Evolutionary conservation across 2,113 vertebrate species (phyloP), one percentile per base, ranked within the genome.

Genomic region (Stercorarius parasiticus): DNA sequence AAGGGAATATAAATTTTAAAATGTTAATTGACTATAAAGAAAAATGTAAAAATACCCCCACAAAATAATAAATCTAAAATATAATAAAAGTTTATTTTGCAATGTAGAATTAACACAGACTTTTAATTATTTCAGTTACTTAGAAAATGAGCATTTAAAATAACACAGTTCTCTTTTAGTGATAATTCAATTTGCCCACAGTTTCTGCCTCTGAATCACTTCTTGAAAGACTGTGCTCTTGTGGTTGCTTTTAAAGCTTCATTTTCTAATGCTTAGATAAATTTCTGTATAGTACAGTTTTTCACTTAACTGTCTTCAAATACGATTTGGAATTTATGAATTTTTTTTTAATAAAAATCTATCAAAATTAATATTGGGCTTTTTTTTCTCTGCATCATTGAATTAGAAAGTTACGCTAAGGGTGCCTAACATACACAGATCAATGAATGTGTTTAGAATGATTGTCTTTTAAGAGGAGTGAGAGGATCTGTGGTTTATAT

Each of bases 111-210:
- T 90, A 91, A 69, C 58, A 70, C 18, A 45, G 56, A 30, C 49
- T 96, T 97, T 88, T 93, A 77, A 81, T 83, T 92, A 77, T 25
- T 87, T 85, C 47, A 27, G 16, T 83, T 73, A 34, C 50, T 73
- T 85, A 38, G 47, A 59, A 90, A 83, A 72, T 49, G 16, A 84
- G 2, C 14, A 62, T 67, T 81, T 92, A 36, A 50, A 90, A 59
- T 61, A 78, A 66, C 52, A 77, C 12, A 1, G 1, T 76, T 88
- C 18, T 86, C 38, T 87, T 72, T 90, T 30, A 80, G 16, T 12
- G 76, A 81, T 13, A 80, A 82, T 72, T 19, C 38, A 56, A 7
- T 67, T 93, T 95, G n/a, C 7, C 53, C 17, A 10, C 34, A 25
- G 16, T 49, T 91, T 78, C 32, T 90, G 32, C 32, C n/a, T 69